phyloP scores from a whole-genome alignment of 2,888 invertebrate species.

The Xestia ashworthii region DNA sequence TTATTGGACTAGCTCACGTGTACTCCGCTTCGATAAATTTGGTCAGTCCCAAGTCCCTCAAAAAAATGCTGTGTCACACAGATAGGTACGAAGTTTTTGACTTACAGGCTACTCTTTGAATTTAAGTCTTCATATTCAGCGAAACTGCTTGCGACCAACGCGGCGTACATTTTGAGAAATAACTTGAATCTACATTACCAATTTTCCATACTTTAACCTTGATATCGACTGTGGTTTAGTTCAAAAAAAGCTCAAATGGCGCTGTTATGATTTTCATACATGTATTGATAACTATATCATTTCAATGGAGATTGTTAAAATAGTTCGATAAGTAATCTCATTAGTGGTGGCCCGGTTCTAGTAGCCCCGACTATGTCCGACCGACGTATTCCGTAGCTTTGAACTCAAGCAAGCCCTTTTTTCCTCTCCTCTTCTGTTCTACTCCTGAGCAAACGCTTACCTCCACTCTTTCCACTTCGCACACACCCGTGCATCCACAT shows the following conservation, averaged over 20 bases:
- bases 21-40: neutral
- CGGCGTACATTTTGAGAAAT: neutral
- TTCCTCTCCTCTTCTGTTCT: too few species aligned
- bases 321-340: too few species aligned
- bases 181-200: too few species aligned
- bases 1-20: neutral
- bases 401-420: too few species aligned
- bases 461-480: too few species aligned
- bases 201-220: too few species aligned
- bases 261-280: too few species aligned
- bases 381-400: neutral
- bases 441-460: too few species aligned
- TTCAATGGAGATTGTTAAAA: neutral
- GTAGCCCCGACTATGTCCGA: neutral
- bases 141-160: neutral
- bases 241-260: too few species aligned
- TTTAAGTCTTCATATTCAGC: neutral
- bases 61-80: neutral
- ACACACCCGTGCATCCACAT: too few species aligned
- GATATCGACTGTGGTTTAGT: too few species aligned
- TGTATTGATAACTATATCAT: slow-evolving; percentile 4
- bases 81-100: neutral
- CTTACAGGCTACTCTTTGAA: neutral
- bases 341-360: too few species aligned
- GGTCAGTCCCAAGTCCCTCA: neutral